Conservation (phyloP, 2,888 invertebrate genomes). For the Hydraecia micacea region DNA sequence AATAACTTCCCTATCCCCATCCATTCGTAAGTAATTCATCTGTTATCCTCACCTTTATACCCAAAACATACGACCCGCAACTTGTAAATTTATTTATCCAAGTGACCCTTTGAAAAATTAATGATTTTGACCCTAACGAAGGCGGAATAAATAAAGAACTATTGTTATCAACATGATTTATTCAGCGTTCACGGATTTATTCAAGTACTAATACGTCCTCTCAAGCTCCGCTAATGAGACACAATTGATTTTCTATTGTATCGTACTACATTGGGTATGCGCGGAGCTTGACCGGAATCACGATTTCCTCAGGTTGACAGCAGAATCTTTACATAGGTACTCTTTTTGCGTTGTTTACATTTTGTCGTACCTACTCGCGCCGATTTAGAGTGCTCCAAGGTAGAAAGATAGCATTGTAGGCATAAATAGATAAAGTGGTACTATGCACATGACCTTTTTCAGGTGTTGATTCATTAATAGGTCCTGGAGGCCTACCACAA, state of each 20-base stretch:
- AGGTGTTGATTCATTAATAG: no score
- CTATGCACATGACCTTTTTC: no score
- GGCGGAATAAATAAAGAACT: not conserved
- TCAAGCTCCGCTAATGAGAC: no score
- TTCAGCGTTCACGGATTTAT: not conserved
- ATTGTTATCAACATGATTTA: not conserved
- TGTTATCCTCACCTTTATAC: not conserved
- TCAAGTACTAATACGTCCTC: not conserved
- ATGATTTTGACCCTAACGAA: conserved; percentile 16
- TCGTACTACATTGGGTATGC: no score
- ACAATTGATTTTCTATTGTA: no score
- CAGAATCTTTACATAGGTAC: not conserved
- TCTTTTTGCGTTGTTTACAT: not conserved
- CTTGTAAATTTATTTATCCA: conserved; percentile 31
- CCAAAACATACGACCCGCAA: conserved; percentile 3
- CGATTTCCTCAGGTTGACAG: not conserved
- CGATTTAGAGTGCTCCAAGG: not conserved
- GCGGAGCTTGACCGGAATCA: no score
- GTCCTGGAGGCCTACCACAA: no score
- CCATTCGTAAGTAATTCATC: not conserved
- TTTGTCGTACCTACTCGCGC: not conserved
- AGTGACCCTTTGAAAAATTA: conserved; percentile 33
- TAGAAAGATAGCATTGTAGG: no score
- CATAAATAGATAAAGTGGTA: no score
- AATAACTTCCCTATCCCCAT: not conserved